phyloP scores from a whole-genome alignment of 2,113 vertebrate genomes.

The Brevimyrus niger region DNA sequence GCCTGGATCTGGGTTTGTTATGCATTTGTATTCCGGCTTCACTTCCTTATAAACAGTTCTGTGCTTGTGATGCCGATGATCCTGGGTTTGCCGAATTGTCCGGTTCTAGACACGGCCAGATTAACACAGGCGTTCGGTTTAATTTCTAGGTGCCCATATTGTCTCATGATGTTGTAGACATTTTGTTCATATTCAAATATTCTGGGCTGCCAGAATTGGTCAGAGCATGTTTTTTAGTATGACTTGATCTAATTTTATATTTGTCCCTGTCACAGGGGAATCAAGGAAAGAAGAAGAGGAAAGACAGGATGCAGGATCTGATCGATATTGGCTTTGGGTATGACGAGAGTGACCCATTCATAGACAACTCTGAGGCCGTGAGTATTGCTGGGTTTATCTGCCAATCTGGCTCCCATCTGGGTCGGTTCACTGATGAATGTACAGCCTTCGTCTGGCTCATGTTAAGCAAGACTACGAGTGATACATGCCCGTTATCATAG shows the following conservation, averaged over 20 bases:
- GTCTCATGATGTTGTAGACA: not conserved
- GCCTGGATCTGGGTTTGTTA: not conserved
- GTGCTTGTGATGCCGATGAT: not conserved
- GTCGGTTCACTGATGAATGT: not conserved
- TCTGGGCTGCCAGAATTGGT: not conserved
- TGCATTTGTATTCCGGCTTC: not conserved
- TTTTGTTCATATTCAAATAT: not conserved
- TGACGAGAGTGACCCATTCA: conserved; percentile 94
- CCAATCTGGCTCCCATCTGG: not conserved
- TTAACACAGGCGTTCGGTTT: not conserved
- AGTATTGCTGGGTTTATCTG: conserved; percentile 49
- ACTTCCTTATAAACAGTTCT: not conserved
- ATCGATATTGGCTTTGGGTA: conserved; percentile 97
- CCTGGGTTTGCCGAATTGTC: not conserved
- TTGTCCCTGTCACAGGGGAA: conserved; percentile 52
- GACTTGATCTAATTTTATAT: not conserved
- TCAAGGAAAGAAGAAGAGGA: conserved; percentile 78
- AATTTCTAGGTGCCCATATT: not conserved
- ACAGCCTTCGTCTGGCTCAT: not conserved
- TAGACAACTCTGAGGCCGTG: conserved; percentile 97
- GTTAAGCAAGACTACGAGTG: not conserved
- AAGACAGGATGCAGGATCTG: conserved; percentile 92
- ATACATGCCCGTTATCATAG: not conserved
- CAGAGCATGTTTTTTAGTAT: not conserved
- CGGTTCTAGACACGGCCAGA: not conserved